Base-by-base conservation (phyloP, 1,140 invertebrate genomes). In the Archegozetes longisetosus region DNA sequence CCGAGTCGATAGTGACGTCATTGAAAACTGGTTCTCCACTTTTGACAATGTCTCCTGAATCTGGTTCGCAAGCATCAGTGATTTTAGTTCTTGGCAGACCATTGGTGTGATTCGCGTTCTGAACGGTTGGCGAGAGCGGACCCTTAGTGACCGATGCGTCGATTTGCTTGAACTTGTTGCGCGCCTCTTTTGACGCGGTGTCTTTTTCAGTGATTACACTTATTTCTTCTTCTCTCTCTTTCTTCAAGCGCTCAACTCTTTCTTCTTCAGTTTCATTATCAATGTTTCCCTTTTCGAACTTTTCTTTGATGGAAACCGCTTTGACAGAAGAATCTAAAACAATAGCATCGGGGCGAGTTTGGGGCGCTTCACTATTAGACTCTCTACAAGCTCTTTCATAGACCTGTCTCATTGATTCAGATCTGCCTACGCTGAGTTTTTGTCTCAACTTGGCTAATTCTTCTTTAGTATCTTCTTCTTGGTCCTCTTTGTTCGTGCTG, bases 351-450 rank as follows among this genome's bases (percentile, higher is more conserved):
- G 61, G n/a, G 6, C 6, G 20, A 20, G 6, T n/a, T 20, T 56
- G 20, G 32, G 26, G 54, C 22, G 62, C 55, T 20, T n/a, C 17
- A 40, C 55, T 49, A 32, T 69, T 61, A 58, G 82, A 84, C 66
- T 88, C 85, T 62, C 84, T 79, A 0, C 89, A 84, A 3, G 86
- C 87, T 68, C 88, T 85, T 69, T 91, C 86, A 71, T 92, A 91
- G 76, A 87, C 81, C 70, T 91, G 86, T 68, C 90, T 90, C 73
- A 92, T 62, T 26, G 66, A 65, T 49, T 66, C 66, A 22, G 65
- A 66, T 29, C 62, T 27, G 24, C 67, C 67, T 48, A 62, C 59
- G 55, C 62, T 65, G 13, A 68, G 61, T 29, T 60, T 57, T 27
- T 68, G 63, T 47, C 88, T 77, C 66, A 92, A 85, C 60, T 80